Conservation (phyloP, 2,797 vertebrate genomes). For the Falco cherrug region DNA sequence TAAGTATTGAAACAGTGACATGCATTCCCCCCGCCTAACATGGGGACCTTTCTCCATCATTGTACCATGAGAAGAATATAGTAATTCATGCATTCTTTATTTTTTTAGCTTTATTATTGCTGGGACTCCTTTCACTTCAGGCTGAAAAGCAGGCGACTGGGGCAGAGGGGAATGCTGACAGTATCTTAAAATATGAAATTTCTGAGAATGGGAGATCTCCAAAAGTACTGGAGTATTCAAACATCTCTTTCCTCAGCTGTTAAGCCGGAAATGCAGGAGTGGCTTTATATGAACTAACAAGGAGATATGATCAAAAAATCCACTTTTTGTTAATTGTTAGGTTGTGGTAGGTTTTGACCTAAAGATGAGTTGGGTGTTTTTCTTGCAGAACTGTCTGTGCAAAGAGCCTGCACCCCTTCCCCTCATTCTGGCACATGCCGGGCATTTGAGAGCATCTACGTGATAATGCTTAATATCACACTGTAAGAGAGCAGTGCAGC, state of each 20-base stretch:
- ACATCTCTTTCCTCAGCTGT: not conserved
- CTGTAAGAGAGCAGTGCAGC: not conserved
- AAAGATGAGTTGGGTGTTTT: not conserved
- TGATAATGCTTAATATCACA: not conserved
- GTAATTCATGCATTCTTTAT: constrained; percentile 47
- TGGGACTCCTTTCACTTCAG: constrained; percentile 10
- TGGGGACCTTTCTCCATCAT: constrained; percentile 61
- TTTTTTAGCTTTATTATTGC: constrained; percentile 22
- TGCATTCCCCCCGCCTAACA: constrained; percentile 8
- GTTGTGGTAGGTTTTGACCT: not conserved
- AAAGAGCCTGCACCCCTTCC: not conserved
- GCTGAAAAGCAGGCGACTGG: not conserved
- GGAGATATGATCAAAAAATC: not conserved
- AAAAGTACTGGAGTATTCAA: not conserved
- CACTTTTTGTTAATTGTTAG: not conserved
- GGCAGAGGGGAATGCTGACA: not conserved
- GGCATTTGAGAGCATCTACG: not conserved
- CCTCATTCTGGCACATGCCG: accelerated
- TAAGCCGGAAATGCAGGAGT: not conserved
- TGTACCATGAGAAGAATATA: constrained; percentile 60
- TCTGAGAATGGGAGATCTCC: not conserved
- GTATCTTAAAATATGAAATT: constrained; percentile 2
- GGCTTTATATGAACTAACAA: not conserved
- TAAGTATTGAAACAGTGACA: constrained; percentile 57
- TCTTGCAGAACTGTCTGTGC: not conserved